These are phyloP conservation scores for Peromyscus melanophrys DNA, from an alignment of 2,797 vertebrate species.

Conservation along the genomic window DNA sequence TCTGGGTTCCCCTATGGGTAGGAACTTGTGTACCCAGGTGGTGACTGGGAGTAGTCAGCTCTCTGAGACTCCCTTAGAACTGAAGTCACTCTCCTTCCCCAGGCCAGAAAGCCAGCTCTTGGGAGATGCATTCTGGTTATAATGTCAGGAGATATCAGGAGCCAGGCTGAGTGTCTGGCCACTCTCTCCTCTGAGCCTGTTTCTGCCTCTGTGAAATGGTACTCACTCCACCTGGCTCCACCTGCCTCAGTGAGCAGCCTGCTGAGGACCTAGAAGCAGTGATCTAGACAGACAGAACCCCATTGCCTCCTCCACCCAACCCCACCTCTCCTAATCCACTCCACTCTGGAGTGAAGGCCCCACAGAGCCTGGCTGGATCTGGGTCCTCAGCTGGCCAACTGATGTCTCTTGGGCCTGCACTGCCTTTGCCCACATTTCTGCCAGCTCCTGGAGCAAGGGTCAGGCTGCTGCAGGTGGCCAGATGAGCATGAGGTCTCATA, in stretches of 20 bases:
- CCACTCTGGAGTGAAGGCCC: background rate
- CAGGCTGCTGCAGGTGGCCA: background rate
- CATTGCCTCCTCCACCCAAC: background rate
- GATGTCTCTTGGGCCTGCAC: too few relatives aligned
- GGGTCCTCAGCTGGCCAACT: background rate
- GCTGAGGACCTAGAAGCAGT: background rate
- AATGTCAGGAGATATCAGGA: background rate
- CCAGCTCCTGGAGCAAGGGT: background rate
- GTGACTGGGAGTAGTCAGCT: background rate
- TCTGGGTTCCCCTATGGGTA: background rate
- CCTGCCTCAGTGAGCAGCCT: background rate
- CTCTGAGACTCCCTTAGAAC: background rate
- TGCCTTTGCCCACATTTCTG: background rate
- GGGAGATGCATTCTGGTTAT: background rate
- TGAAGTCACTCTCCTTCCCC: background rate
- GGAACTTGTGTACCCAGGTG: background rate
- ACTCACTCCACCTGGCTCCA: background rate
- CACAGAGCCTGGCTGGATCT: background rate
- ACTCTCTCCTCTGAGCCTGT: background rate
- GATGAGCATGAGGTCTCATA: rapidly evolving
- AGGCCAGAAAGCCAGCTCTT: background rate
- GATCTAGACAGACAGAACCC: background rate
- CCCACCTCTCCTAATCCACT: background rate
- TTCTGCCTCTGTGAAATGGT: conserved; percentile 23
- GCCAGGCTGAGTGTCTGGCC: background rate